These are phyloP conservation scores for Oryctolagus cuniculus DNA, from an alignment of 2,113 vertebrate genomes.

Conservation along the genomic window DNA sequence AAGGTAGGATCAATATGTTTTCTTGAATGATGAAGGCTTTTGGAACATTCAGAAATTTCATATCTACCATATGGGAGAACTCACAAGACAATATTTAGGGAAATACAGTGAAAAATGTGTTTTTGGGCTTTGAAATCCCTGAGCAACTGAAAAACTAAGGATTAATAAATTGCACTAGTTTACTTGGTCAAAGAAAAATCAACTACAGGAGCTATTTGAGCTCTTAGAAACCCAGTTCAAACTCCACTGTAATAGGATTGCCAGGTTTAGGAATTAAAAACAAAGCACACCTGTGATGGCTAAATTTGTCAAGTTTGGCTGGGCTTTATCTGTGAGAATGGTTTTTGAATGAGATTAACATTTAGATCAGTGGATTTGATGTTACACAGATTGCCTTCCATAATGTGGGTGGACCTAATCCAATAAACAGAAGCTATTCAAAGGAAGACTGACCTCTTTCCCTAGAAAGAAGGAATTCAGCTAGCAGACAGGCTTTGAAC, in stretches of 20 bases:
- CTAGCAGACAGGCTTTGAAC: background rate
- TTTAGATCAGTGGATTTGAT: background rate
- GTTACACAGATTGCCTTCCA: background rate
- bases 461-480: background rate
- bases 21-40: background rate
- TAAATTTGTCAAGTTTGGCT: background rate
- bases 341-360: background rate
- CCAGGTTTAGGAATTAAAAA: conserved; percentile 28
- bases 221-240: background rate
- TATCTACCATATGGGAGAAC: background rate
- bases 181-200: background rate
- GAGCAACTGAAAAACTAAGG: background rate
- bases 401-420: background rate
- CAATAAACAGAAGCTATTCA: background rate
- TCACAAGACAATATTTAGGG: background rate
- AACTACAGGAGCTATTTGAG: background rate
- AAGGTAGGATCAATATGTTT: background rate
- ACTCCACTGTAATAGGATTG: background rate
- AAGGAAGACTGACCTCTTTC: background rate
- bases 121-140: background rate
- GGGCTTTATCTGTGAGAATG: background rate
- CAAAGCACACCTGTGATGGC: background rate
- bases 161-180: background rate
- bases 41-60: conserved; percentile 1
- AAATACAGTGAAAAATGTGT: conserved; percentile 27